Evolutionary conservation across 2,113 vertebrate species (phyloP).

Genomic region (human (Homo sapiens)): GRCh38 chr17:30534501-30535000

Average conservation of each 20-base stretch:
- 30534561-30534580: background rate
- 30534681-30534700: background rate
- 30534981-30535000: background rate
- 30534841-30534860: background rate
- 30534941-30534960: background rate
- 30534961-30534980: background rate
- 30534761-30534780: background rate
- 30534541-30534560: background rate
- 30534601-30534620: background rate
- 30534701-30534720: background rate
- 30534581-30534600: background rate
- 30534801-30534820: background rate
- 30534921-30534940: background rate
- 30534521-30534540: background rate
- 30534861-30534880: background rate
- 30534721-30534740: background rate
- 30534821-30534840: background rate
- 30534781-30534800: background rate
- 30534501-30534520: background rate
- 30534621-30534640: background rate
- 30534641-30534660: background rate
- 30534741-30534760: background rate
- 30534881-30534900: background rate
- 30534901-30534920: background rate
- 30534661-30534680: background rate